Evolutionary conservation across 2,888 invertebrate genomes (phyloP).

Genomic region (Orchesella flavescens): DNA sequence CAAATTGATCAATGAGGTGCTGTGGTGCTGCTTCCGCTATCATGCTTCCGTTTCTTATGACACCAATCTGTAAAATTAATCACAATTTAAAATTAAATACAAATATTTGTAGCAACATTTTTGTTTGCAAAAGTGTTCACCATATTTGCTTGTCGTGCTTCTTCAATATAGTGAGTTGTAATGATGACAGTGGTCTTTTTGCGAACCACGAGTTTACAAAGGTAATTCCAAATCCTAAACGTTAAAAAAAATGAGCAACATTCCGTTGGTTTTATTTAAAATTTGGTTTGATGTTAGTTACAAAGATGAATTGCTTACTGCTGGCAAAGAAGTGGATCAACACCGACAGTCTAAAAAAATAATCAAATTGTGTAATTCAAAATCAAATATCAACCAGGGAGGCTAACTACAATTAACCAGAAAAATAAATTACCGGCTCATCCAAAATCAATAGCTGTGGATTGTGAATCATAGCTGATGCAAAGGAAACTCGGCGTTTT

Average conservation of each 20-base stretch:
- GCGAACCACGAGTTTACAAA: no score
- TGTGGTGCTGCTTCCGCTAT: constrained; percentile 93
- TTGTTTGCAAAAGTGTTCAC: constrained; percentile 77
- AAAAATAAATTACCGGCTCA: constrained; percentile 41
- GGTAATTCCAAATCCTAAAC: no score
- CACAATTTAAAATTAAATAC: no score
- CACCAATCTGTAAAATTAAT: constrained; percentile 94
- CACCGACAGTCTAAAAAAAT: constrained; percentile 82
- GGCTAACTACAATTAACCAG: not conserved
- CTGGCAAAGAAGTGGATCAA: constrained; percentile 80
- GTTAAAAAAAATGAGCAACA: no score
- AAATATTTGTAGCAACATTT: no score
- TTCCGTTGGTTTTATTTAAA: no score
- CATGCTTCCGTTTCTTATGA: constrained; percentile 92
- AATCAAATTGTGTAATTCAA: not conserved
- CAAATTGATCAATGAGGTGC: constrained; percentile 78
- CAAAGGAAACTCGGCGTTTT: constrained; percentile 74
- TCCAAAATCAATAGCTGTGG: constrained; percentile 82
- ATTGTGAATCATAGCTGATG: constrained; percentile 74
- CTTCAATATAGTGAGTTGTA: constrained; percentile 96
- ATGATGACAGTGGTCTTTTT: constrained; percentile 73
- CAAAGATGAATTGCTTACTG: no score
- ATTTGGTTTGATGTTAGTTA: no score
- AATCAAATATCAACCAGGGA: not conserved
- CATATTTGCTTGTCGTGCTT: constrained; percentile 90